Evolutionary conservation across 2,888 invertebrate species (phyloP), one percentile per base, ranked within the genome.

Genomic region (Brenthis hecate): DNA sequence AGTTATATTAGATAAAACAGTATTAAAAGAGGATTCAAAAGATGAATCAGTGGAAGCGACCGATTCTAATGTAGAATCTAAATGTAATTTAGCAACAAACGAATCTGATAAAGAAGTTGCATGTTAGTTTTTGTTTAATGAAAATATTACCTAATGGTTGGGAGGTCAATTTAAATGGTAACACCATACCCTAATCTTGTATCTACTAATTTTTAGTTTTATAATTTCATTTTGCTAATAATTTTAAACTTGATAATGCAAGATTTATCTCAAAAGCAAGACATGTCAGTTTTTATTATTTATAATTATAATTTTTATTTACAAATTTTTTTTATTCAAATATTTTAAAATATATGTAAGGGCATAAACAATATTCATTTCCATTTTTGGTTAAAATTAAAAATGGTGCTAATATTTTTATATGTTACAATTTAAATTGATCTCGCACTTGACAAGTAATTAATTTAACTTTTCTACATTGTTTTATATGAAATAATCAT

Each of bases 401-500:
- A 53, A 6, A 61, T 57, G 66, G 69, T 67, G 69, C 67, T 69
- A 67, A 48, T 56, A 56, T 32, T 19, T 13, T 53, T 14, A 51
- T 19, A 51, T 56, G 67, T 68, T 72, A 61, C 65, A 54, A 57
- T 72, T 61, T 69, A 66, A 71, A 66, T 64, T 56, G 62, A 63
- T 57, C 71, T 73, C 70, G 73, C 74, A 70, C 66, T 4, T 68
- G 61, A 76, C 57, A 72, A 72, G 36, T 43, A 43, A 43, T 3
- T 43, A 43, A 43, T 8, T 43, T 43, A 43, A 11, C 65, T 74
- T 74, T 75, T 75, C 66, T 74, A 72, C 64, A 53, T 73, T 68
- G 56, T 71, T 75, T 74, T 74, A 56, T 75, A 69, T 71, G 55
- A 70, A 70, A 70, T 71, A 71, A 64, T 70, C 54, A 43, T 55